phyloP scores from a whole-genome alignment of 2,113 vertebrate genomes.

The Chaetodon trifascialis region DNA sequence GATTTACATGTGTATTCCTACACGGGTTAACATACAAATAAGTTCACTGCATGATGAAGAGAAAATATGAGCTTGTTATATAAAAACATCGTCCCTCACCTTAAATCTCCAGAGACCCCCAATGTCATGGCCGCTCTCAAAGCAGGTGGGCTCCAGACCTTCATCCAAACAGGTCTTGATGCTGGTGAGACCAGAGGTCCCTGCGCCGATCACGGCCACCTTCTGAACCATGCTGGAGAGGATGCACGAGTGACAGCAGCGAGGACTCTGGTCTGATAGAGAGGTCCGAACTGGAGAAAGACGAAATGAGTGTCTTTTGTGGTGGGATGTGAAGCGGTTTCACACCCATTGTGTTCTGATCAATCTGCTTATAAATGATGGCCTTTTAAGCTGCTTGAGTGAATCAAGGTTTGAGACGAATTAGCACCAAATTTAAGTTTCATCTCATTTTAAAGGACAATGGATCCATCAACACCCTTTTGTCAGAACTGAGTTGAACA shows the following conservation, averaged over 20 bases:
- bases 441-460: too few relatives aligned
- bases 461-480: too few relatives aligned
- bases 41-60: too few relatives aligned
- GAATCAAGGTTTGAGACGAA: not conserved
- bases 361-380: too few relatives aligned
- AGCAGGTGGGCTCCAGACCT: conserved; percentile 88
- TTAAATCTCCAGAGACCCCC: conserved; percentile 88
- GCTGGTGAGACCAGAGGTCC: conserved; percentile 83
- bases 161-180: conserved; percentile 89
- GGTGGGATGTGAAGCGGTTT: too few relatives aligned
- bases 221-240: conserved; percentile 56
- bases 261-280: too few relatives aligned
- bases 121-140: conserved; percentile 85
- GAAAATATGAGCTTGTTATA: too few relatives aligned
- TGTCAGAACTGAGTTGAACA: too few relatives aligned
- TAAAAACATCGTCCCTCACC: conserved; percentile 57
- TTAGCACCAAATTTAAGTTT: too few relatives aligned
- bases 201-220: conserved; percentile 87
- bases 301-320: not conserved
- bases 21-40: too few relatives aligned
- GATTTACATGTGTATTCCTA: too few relatives aligned
- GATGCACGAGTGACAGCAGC: not conserved
- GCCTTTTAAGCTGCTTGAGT: not conserved
- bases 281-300: not conserved
- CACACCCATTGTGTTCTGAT: too few relatives aligned